phyloP scores from a whole-genome alignment of 1,140 invertebrate species.

The Lasaia peninsularis region DNA sequence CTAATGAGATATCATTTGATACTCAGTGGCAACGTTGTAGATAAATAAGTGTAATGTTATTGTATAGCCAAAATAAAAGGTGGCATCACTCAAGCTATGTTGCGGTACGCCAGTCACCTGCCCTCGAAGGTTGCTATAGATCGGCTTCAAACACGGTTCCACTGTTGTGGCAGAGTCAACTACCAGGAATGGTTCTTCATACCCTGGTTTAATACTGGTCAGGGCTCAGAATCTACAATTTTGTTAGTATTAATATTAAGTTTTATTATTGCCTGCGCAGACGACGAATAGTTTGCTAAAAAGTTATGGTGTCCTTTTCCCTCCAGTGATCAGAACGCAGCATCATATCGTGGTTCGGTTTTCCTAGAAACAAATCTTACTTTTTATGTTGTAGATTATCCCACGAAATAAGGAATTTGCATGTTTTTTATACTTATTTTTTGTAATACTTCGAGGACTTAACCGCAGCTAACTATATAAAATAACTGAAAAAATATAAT shows the following conservation, averaged over 20 bases:
- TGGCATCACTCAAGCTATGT: conserved; percentile 57
- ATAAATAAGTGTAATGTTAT: not conserved
- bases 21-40: conserved; percentile 17
- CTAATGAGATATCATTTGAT: not conserved
- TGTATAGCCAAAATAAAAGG: conserved; percentile 61
- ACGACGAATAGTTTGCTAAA: no score
- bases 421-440: no score
- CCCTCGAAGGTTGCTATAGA: conserved; percentile 58
- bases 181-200: conserved; percentile 61
- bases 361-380: no score
- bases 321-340: no score
- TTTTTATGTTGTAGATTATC: no score
- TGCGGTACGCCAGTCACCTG: conserved; percentile 47
- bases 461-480: no score
- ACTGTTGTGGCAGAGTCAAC: conserved; percentile 52
- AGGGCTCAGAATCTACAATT: conserved; percentile 31
- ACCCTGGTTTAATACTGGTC: conserved; percentile 37
- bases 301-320: no score
- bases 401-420: no score
- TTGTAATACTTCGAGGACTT: no score
- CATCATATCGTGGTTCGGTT: no score
- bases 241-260: conserved; percentile 35
- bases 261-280: no score
- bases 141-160: conserved; percentile 49
- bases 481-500: no score